Conservation (phyloP, 2,888 invertebrate genomes). For the Nezara viridula region DNA sequence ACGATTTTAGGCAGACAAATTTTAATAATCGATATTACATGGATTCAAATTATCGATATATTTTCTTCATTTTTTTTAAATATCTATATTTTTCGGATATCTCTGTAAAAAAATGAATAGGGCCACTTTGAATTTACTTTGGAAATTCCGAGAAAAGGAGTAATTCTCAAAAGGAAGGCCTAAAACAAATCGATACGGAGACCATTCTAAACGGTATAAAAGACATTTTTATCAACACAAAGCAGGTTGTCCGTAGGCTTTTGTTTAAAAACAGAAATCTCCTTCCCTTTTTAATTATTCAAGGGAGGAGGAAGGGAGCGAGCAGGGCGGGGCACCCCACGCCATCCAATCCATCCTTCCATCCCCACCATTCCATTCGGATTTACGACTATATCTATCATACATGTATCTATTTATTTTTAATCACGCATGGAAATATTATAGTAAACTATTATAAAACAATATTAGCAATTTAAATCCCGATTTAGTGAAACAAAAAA, state of each 20-base stretch:
- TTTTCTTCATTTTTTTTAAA: too few relatives aligned
- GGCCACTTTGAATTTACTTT: not conserved
- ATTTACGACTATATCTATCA: too few relatives aligned
- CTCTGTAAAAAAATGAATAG: not conserved
- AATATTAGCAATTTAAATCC: too few relatives aligned
- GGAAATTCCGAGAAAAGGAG: not conserved
- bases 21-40: too few relatives aligned
- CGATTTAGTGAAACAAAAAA: too few relatives aligned
- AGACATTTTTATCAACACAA: conserved; percentile 44
- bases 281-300: conserved; percentile 47
- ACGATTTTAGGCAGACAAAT: too few relatives aligned
- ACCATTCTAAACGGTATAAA: conserved; percentile 16
- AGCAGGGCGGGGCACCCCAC: not conserved
- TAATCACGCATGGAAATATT: too few relatives aligned
- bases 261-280: conserved; percentile 39
- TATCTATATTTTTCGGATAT: too few relatives aligned
- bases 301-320: not conserved
- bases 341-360: not conserved
- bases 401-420: too few relatives aligned
- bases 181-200: not conserved
- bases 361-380: not conserved
- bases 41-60: too few relatives aligned
- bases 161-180: not conserved
- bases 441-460: too few relatives aligned
- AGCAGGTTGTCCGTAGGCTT: not conserved